Percentiles rank a stretch among this genome's conserved stretches.
Conservation (phyloP, 1,140 invertebrate genomes). For the Papilio glaucus region DNA sequence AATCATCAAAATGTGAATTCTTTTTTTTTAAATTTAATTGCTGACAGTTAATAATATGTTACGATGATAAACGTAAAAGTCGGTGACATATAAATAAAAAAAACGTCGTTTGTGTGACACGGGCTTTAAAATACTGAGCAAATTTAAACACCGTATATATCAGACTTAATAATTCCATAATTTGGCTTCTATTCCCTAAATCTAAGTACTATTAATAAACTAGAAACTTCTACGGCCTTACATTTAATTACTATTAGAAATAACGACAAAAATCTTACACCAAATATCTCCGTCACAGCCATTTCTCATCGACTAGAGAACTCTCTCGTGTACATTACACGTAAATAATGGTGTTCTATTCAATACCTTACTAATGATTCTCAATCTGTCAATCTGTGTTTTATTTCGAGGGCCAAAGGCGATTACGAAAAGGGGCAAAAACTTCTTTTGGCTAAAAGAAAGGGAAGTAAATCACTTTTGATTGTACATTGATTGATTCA, state of each 20-base stretch:
- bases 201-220: constrained; percentile 14
- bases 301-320: constrained; percentile 37
- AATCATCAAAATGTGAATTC: too few relatives aligned
- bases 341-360: constrained; percentile 20
- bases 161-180: constrained; percentile 32
- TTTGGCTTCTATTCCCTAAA: constrained; percentile 31
- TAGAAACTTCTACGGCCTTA: background rate
- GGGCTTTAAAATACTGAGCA: constrained; percentile 20
- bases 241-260: background rate
- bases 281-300: constrained; percentile 40
- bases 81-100: too few relatives aligned
- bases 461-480: too few relatives aligned
- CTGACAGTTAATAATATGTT: too few relatives aligned
- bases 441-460: too few relatives aligned
- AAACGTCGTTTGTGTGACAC: background rate
- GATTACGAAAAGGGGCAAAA: too few relatives aligned
- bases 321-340: constrained; percentile 28
- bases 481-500: background rate
- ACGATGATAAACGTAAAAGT: too few relatives aligned
- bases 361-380: background rate
- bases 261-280: constrained; percentile 17
- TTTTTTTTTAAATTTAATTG: too few relatives aligned
- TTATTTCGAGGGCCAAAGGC: too few relatives aligned
- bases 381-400: too few relatives aligned
- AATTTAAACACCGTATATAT: constrained; percentile 10